These are phyloP conservation scores for Labeo calbasu DNA, from an alignment of 2,797 vertebrate genomes.

Conservation along the genomic window DNA sequence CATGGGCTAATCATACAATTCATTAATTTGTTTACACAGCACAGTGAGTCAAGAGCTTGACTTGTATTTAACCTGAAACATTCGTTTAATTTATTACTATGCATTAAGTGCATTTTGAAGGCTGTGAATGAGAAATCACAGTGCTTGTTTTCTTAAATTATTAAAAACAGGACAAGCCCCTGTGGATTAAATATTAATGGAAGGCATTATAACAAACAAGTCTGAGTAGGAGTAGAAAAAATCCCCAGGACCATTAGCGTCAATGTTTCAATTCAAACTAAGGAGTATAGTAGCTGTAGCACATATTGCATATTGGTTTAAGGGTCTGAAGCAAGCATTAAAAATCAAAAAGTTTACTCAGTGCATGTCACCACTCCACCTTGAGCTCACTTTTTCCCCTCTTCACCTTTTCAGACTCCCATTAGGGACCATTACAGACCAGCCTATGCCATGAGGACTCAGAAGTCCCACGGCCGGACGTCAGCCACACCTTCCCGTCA, in stretches of 20 bases:
- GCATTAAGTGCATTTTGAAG: background rate
- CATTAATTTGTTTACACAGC: background rate
- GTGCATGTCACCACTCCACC: background rate
- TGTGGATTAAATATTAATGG: constrained; percentile 38
- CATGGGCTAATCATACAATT: background rate
- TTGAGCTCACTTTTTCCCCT: constrained; percentile 31
- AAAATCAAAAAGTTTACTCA: background rate
- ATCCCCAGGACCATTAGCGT: constrained; percentile 16
- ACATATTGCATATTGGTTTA: background rate
- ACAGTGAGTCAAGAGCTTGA: background rate
- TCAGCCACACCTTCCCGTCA: constrained; percentile 57
- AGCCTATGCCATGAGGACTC: constrained; percentile 73
- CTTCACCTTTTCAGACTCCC: constrained; percentile 59
- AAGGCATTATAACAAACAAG: constrained; percentile 20
- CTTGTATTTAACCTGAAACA: constrained; percentile 2
- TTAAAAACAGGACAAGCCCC: constrained; percentile 15
- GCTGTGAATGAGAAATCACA: constrained; percentile 11
- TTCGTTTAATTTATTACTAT: constrained; percentile 6
- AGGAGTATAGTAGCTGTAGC: background rate
- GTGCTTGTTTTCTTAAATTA: constrained; percentile 38
- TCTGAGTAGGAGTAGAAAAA: constrained; percentile 3
- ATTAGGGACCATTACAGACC: constrained; percentile 28
- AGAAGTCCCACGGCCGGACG: constrained; percentile 51
- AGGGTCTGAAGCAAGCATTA: background rate
- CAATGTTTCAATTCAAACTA: constrained; percentile 18